A percentile compares a stretch with the other conserved stretches of the same genome.
Conservation (phyloP, 2,113 vertebrate genomes). For the Oenanthe melanoleuca region DNA sequence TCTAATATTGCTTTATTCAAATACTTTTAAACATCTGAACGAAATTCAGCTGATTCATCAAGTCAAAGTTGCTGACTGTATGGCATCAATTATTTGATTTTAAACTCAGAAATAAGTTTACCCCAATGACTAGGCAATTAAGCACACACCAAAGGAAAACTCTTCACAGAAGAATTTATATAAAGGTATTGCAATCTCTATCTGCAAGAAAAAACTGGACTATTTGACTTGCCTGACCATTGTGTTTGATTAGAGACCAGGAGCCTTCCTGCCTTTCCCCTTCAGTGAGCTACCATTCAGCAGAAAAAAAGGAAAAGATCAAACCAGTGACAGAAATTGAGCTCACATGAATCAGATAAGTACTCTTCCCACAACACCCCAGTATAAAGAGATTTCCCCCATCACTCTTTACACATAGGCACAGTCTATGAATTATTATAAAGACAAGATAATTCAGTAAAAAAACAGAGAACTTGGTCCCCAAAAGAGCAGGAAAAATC, state of each 20-base stretch:
- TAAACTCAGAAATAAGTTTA: not conserved
- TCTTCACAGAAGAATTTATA: not conserved
- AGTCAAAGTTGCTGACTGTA: not conserved
- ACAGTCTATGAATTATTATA: not conserved
- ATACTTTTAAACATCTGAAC: not conserved
- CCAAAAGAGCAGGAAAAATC: not conserved
- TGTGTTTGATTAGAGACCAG: not conserved
- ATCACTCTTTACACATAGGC: not conserved
- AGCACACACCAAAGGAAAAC: not conserved
- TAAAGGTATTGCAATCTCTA: not conserved
- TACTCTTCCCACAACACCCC: not conserved
- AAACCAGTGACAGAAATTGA: not conserved
- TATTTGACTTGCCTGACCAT: not conserved
- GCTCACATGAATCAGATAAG: fast-evolving
- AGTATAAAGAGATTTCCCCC: not conserved
- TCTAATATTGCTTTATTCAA: not conserved
- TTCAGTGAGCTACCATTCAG: not conserved
- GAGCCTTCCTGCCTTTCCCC: not conserved
- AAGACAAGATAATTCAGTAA: not conserved
- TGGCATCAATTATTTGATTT: not conserved
- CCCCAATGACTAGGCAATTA: not conserved
- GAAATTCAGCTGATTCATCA: not conserved
- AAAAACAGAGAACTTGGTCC: not conserved
- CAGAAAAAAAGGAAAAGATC: not conserved
- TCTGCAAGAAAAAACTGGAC: not conserved